phyloP scores from a whole-genome alignment of 2,797 vertebrate genomes.

The Babyrousa celebensis region DNA sequence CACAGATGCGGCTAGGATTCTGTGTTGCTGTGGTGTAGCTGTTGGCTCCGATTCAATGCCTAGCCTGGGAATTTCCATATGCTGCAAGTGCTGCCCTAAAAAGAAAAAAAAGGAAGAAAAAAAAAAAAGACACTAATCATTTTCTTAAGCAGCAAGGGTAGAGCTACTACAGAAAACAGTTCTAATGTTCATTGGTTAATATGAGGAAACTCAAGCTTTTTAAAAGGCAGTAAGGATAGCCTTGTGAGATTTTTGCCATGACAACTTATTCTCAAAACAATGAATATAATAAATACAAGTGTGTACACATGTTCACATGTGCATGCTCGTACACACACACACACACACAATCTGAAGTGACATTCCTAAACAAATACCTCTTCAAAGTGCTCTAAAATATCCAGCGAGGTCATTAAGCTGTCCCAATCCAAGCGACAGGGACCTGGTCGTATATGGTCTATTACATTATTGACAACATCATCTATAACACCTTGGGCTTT shows the following conservation, averaged over 20 bases:
- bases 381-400: conserved; percentile 93
- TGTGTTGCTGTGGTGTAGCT: too few species aligned
- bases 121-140: neutral
- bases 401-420: conserved; percentile 94
- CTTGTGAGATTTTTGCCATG: neutral
- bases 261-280: conserved; percentile 15
- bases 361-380: conserved; percentile 89
- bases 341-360: neutral
- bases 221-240: neutral
- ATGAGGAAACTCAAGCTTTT: conserved; percentile 10
- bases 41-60: too few species aligned
- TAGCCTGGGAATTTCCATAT: too few species aligned
- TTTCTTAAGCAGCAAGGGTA: neutral
- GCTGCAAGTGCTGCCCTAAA: too few species aligned
- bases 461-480: conserved; percentile 90
- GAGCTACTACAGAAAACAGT: neutral
- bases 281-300: neutral
- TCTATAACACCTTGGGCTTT: conserved; percentile 93
- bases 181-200: neutral
- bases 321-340: neutral
- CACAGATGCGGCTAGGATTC: too few species aligned
- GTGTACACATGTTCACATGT: neutral
- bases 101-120: too few species aligned
- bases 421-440: conserved; percentile 94
- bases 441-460: conserved; percentile 94